Percentiles rank a stretch among this genome's conserved stretches.
These are phyloP conservation scores for Lytechinus pictus DNA, from an alignment of 35 echinoderm and acorn worm genomes.

Conservation along the genomic window DNA sequence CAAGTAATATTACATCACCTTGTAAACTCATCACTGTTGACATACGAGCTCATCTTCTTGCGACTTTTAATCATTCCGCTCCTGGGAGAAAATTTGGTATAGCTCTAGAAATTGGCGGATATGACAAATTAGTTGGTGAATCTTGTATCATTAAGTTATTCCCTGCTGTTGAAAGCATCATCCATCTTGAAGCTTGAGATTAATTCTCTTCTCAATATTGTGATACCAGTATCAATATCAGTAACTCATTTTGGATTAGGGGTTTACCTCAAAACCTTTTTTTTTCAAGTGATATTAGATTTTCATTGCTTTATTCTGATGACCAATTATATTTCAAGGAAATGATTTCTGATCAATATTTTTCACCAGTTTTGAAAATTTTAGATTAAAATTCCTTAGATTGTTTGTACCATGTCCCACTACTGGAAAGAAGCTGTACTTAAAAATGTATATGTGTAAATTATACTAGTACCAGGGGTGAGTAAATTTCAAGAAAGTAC, in stretches of 20 bases:
- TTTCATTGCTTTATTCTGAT: not conserved
- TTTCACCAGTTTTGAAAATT: not conserved
- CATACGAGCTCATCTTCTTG: not conserved
- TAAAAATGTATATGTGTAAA: too few species aligned
- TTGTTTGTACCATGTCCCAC: too few species aligned
- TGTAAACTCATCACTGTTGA: constrained; percentile 43
- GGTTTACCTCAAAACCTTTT: not conserved
- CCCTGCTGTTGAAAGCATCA: not conserved
- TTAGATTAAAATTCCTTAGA: not conserved
- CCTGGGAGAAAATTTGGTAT: not conserved
- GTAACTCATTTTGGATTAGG: not conserved
- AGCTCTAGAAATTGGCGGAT: constrained; percentile 26
- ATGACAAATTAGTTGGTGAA: constrained; percentile 20
- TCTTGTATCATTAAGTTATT: not conserved
- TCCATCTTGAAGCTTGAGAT: not conserved
- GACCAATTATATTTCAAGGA: not conserved
- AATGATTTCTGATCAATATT: not conserved
- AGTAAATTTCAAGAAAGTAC: not conserved
- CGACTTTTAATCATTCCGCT: constrained; percentile 7
- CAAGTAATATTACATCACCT: constrained; percentile 26
- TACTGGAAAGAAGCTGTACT: too few species aligned
- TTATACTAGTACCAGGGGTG: not conserved
- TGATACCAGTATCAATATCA: not conserved
- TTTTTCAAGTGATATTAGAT: not conserved
- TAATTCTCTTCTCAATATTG: not conserved